These are phyloP conservation scores for Augochlora pura DNA, from an alignment of 1,140 invertebrate genomes.

Conservation along the genomic window DNA sequence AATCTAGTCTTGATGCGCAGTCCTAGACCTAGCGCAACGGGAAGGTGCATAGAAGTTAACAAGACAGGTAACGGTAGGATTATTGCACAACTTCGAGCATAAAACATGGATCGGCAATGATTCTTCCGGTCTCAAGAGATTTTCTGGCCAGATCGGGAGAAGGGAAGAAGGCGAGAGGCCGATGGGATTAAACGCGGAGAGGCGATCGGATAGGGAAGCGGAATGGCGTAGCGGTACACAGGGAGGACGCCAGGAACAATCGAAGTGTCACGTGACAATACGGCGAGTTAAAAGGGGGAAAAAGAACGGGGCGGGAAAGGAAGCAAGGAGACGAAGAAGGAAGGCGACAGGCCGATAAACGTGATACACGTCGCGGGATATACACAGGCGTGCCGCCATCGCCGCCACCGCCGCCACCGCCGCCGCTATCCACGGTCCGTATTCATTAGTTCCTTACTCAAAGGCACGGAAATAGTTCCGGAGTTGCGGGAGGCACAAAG, in stretches of 20 bases:
- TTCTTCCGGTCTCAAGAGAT: too few species aligned
- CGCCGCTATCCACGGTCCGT: conserved; percentile 64
- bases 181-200: conserved; percentile 12
- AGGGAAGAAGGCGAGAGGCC: neutral
- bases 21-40: too few species aligned
- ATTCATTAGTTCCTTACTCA: conserved; percentile 81
- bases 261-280: conserved; percentile 34
- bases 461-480: conserved; percentile 79
- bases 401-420: too few species aligned
- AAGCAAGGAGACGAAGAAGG: conserved; percentile 48
- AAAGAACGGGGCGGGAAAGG: conserved; percentile 34
- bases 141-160: neutral
- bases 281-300: conserved; percentile 25
- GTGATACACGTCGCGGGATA: conserved; percentile 60
- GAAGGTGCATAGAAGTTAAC: too few species aligned
- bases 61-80: too few species aligned
- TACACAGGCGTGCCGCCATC: conserved; percentile 46
- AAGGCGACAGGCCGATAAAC: conserved; percentile 55
- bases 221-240: neutral
- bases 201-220: conserved; percentile 7
- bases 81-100: too few species aligned
- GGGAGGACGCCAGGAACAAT: conserved; percentile 24
- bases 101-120: too few species aligned
- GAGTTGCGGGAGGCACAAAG: conserved; percentile 77
- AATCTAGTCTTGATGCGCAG: too few species aligned